phyloP scores from a whole-genome alignment of 2,888 invertebrate species.

The Lacanobia wlatinum region DNA sequence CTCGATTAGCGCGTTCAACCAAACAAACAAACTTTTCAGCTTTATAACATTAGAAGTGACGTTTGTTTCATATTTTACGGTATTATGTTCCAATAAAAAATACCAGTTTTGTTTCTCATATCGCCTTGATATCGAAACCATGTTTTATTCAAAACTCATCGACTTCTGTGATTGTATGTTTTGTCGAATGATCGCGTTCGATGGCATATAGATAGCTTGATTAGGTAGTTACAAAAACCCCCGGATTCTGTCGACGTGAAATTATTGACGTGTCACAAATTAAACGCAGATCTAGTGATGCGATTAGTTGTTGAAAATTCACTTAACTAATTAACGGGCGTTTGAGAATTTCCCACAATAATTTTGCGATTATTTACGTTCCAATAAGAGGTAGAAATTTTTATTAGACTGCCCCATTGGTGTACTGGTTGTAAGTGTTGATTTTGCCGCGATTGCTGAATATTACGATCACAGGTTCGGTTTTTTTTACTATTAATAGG shows the following conservation, averaged over 20 bases:
- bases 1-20: no score
- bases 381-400: no score
- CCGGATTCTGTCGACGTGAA: neutral
- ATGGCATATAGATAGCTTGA: slow-evolving; percentile 10
- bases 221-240: neutral
- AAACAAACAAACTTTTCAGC: no score
- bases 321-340: neutral
- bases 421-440: no score
- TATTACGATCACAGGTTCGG: no score
- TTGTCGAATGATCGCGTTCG: slow-evolving; percentile 7
- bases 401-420: no score
- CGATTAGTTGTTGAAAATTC: neutral
- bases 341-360: no score
- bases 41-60: no score
- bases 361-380: no score
- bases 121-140: neutral
- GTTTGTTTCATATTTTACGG: no score
- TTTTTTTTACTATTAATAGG: no score
- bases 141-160: slow-evolving; percentile 34
- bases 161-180: slow-evolving; percentile 3
- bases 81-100: neutral
- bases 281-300: neutral
- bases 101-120: neutral
- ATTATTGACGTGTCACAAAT: neutral
- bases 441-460: no score